A percentile compares a stretch with the other conserved stretches of the same genome.
phyloP scores from a whole-genome alignment of 2,888 invertebrate genomes.

The Allygus modestus region DNA sequence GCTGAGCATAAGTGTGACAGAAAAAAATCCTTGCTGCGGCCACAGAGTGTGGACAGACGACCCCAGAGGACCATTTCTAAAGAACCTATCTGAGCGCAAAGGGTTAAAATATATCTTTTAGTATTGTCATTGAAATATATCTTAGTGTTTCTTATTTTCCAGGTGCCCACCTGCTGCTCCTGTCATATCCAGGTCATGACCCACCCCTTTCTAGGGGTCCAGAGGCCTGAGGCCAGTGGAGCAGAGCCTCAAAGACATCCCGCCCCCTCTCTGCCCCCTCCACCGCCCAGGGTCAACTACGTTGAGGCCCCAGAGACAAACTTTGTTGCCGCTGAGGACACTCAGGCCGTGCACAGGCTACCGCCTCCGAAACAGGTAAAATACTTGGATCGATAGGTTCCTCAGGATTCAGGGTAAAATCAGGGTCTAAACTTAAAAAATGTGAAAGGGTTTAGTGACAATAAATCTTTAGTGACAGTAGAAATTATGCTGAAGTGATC shows the following conservation, averaged over 20 bases:
- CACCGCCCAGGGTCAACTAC: constrained; percentile 61
- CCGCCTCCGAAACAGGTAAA: constrained; percentile 60
- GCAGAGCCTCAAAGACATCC: constrained; percentile 62
- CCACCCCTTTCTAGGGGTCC: constrained; percentile 62
- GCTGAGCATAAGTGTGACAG: no score
- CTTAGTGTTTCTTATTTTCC: no score
- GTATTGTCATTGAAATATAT: no score
- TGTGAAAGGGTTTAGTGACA: no score
- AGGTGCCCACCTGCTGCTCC: constrained; percentile 89
- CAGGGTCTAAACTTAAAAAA: no score
- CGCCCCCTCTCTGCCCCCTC: constrained; percentile 58
- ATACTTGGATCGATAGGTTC: neutral
- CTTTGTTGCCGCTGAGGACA: constrained; percentile 59
- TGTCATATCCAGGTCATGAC: constrained; percentile 86
- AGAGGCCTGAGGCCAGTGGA: constrained; percentile 59
- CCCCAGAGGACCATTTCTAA: no score
- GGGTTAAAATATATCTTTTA: no score
- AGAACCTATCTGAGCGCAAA: no score
- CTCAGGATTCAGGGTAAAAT: neutral
- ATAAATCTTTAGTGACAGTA: no score
- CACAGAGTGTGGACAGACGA: no score
- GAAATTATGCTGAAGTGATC: no score
- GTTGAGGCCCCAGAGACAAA: constrained; percentile 61
- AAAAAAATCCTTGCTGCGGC: no score
- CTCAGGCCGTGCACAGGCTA: constrained; percentile 8